Percentiles rank a stretch among this genome's conserved stretches.
These are phyloP conservation scores for Euschistus heros DNA, from an alignment of 1,140 invertebrate genomes.

Conservation along the genomic window DNA sequence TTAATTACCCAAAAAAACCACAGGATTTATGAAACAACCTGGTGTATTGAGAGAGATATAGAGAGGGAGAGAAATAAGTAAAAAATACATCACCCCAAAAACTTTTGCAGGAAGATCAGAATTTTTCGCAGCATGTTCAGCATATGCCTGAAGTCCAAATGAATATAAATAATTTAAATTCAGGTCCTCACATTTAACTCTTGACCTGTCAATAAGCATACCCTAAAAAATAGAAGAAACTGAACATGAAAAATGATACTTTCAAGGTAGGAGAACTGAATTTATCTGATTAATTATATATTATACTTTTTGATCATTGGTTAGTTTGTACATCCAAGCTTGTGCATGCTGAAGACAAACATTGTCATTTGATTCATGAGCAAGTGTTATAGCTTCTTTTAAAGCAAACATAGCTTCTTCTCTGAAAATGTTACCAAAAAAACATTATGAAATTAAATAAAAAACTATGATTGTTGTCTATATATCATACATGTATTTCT, in stretches of 20 bases:
- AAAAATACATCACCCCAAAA: slow-evolving; percentile 35
- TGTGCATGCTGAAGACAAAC: slow-evolving; percentile 74
- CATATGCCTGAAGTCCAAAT: slow-evolving; percentile 49
- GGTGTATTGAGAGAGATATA: no score
- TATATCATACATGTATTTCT: no score
- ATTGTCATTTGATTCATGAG: slow-evolving; percentile 78
- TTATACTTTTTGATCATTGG: slow-evolving; percentile 37
- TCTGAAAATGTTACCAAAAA: slow-evolving; percentile 36
- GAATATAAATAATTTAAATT: slow-evolving; percentile 50
- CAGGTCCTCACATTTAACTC: slow-evolving; percentile 47
- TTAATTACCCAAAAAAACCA: no score
- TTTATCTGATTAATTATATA: no score
- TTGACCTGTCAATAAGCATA: slow-evolving; percentile 45
- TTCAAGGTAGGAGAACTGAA: not conserved
- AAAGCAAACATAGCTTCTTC: slow-evolving; percentile 65
- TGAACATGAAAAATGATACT: not conserved
- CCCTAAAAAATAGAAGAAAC: slow-evolving; percentile 31
- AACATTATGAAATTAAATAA: no score
- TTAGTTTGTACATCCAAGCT: slow-evolving; percentile 64
- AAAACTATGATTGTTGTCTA: not conserved
- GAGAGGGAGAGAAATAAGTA: not conserved
- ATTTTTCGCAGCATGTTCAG: slow-evolving; percentile 37
- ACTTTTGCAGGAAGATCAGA: slow-evolving; percentile 34
- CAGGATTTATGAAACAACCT: no score
- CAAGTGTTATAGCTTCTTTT: slow-evolving; percentile 72